Evolutionary conservation across 2,888 invertebrate species (phyloP), one percentile per base, ranked within the genome.

Genomic region (Timema cristinae): DNA sequence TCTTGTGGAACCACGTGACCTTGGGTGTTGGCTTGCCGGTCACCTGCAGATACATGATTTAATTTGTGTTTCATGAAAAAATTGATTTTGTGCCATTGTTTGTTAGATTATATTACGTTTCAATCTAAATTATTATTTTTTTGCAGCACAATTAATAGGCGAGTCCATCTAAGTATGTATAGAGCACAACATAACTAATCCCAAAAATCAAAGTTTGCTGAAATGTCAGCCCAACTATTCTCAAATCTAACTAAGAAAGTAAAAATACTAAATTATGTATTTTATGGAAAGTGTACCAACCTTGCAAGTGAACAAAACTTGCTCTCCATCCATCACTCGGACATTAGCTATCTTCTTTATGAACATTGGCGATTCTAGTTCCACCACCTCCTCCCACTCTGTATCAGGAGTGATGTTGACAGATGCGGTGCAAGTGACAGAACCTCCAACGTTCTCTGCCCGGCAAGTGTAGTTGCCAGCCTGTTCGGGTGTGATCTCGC

Each of bases 311-410:
- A 95, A 85, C 74, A 87, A 84, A 73, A 93, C 91, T 76, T 91
- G 89, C 79, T 97, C 94, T 70, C 97, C 97, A 80, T 96, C 96
- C 92, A 95, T 95, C 7, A 96, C 90, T 72, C 89, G 88, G 9
- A 90, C 83, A 6, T 93, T 89, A 70, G 89, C 84, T 75, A 97
- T 85, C 74, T 90, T 89, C 79, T 88, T 87, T 47, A 90, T 83
- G 80, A 98, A 93, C 77, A 87, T 85, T 51, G 97, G 97, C 56
- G 93, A 90, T 75, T 85, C 85, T 77, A 88, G 86, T 78, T 90
- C 87, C 50, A 80, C 74, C 75, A 75, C 80, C 71, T 79, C 85
- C 82, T 77, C 76, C 83, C 85, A 85, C 71, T 81, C 81, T 49
- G 83, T 81, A 75, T 85, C 85, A 73, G 90, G 87, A 52, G 89